These are phyloP conservation scores for Pollenia angustigena DNA, from an alignment of 2,888 invertebrate species.

Conservation along the genomic window DNA sequence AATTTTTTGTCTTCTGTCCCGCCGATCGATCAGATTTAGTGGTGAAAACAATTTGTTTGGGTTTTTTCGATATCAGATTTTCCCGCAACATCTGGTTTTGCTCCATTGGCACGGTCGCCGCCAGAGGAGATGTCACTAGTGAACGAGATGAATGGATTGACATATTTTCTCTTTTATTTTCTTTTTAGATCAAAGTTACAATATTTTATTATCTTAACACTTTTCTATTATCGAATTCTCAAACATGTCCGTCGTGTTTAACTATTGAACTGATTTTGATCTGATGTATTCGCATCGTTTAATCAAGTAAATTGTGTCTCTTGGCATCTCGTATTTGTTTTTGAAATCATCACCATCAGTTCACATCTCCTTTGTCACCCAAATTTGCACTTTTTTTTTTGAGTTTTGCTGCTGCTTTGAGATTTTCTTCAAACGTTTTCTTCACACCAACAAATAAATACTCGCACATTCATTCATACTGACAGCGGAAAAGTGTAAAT, in stretches of 20 bases:
- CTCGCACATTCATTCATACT: not conserved
- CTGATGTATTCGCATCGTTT: constrained; percentile 10
- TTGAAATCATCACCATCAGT: constrained; percentile 51
- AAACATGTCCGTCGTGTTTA: constrained; percentile 32
- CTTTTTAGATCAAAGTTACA: not conserved
- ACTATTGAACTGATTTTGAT: constrained; percentile 52
- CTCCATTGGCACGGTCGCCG: constrained; percentile 34
- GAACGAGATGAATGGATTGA: constrained; percentile 51
- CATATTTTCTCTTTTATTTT: constrained; percentile 19
- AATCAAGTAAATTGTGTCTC: constrained; percentile 19
- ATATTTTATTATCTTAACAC: constrained; percentile 12
- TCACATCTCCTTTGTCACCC: constrained; percentile 46
- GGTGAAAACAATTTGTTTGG: constrained; percentile 58
- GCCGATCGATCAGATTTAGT: constrained; percentile 49
- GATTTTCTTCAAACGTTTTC: constrained; percentile 14
- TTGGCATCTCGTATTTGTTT: constrained; percentile 47
- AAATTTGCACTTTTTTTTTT: constrained; percentile 56
- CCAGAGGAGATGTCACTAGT: constrained; percentile 46
- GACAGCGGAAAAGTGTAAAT: constrained; percentile 54
- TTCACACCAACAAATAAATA: constrained; percentile 23
- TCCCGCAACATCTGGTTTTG: constrained; percentile 50
- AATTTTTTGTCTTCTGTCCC: constrained; percentile 64
- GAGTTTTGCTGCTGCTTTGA: not conserved
- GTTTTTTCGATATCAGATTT: constrained; percentile 46
- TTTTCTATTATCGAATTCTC: constrained; percentile 14